phyloP scores from a whole-genome alignment of 2,888 invertebrate genomes.

The Aleiodes alternator region DNA sequence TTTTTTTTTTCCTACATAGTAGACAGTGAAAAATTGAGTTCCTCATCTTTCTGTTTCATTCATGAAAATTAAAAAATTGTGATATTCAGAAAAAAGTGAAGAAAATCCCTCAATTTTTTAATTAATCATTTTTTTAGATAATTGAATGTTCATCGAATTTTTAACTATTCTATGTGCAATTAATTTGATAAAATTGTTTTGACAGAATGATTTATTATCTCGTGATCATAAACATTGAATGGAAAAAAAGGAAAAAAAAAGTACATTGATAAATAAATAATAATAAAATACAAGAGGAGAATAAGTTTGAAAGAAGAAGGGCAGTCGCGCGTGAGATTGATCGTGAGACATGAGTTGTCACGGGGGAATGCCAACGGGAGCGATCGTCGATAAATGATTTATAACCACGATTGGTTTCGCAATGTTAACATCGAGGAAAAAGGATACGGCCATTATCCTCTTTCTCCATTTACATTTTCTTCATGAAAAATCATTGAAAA shows the following conservation, averaged over 20 bases:
- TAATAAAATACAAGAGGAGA: conserved; percentile 40
- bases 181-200: background rate
- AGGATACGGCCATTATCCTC: conserved; percentile 28
- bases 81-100: background rate
- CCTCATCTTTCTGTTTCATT: too few relatives aligned
- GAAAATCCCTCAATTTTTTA: too few relatives aligned
- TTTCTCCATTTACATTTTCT: background rate
- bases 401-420: conserved; percentile 49
- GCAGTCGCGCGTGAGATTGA: conserved; percentile 48
- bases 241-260: background rate
- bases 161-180: background rate
- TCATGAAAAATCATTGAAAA: background rate
- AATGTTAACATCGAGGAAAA: conserved; percentile 30
- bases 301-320: conserved; percentile 41
- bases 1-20: background rate
- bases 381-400: conserved; percentile 65
- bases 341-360: conserved; percentile 42
- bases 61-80: too few relatives aligned
- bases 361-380: conserved; percentile 45
- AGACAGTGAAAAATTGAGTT: too few relatives aligned
- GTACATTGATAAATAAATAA: conserved; percentile 23
- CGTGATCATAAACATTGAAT: conserved; percentile 13
- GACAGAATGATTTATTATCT: conserved; percentile 3
- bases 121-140: too few relatives aligned
- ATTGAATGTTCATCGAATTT: background rate